Conservation (phyloP, 2,888 invertebrate species). For the Brachyptera risi region DNA sequence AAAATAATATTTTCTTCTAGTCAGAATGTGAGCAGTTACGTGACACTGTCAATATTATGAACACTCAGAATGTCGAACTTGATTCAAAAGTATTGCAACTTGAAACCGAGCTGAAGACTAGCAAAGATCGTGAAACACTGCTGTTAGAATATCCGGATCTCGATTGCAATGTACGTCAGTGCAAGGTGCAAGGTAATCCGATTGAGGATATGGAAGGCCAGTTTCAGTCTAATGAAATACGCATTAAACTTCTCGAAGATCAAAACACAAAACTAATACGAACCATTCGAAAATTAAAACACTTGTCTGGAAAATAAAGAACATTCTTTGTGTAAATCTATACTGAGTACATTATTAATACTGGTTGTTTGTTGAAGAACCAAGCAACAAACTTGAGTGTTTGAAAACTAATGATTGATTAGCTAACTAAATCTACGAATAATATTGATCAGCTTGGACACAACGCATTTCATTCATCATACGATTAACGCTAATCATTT, state of each 20-base stretch:
- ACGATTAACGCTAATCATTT: too few species aligned
- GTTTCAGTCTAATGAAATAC: slow-evolving; percentile 20
- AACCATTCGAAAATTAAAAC: slow-evolving; percentile 22
- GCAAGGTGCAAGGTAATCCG: slow-evolving; percentile 19
- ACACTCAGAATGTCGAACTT: background rate
- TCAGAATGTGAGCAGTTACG: background rate
- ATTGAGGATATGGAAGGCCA: slow-evolving; percentile 24
- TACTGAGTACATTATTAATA: too few species aligned
- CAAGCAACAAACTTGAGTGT: too few species aligned
- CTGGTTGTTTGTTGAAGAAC: too few species aligned
- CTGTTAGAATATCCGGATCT: slow-evolving; percentile 19
- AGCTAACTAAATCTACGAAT: too few species aligned
- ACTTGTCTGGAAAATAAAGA: background rate
- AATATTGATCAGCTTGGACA: too few species aligned
- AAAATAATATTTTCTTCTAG: background rate
- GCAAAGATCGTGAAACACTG: background rate
- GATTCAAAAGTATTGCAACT: background rate
- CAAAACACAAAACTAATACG: slow-evolving; percentile 17
- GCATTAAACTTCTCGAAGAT: slow-evolving; percentile 16
- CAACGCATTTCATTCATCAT: too few species aligned
- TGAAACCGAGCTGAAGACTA: slow-evolving; percentile 6
- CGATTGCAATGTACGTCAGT: background rate
- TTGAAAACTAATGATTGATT: too few species aligned
- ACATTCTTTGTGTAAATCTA: background rate
- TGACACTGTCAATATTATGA: too few species aligned